A percentile compares a stretch with the other conserved stretches of the same genome.
Conservation (phyloP, 2,797 vertebrate species). For the Synaphobranchus kaupii region DNA sequence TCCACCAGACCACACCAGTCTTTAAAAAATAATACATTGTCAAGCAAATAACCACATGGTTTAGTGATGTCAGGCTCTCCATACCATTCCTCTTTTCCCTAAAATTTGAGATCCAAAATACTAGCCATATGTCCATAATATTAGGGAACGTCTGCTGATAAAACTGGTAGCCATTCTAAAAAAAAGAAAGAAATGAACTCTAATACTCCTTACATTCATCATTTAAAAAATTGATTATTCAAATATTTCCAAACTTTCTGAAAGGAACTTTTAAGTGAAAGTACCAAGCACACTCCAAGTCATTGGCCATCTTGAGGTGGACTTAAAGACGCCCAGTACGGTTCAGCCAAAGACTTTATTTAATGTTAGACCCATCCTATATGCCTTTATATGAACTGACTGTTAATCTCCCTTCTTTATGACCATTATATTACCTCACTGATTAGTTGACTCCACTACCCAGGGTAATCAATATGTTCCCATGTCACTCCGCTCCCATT, state of each 20-base stretch:
- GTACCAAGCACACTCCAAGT: too few relatives aligned
- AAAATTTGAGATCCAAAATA: not conserved
- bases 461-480: not conserved
- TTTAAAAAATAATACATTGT: not conserved
- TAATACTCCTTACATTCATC: too few relatives aligned
- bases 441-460: not conserved
- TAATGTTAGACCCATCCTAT: too few relatives aligned
- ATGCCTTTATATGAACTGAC: too few relatives aligned
- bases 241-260: too few relatives aligned
- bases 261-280: too few relatives aligned
- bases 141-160: not conserved
- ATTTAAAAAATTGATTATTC: too few relatives aligned
- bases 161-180: not conserved
- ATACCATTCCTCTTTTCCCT: too few relatives aligned
- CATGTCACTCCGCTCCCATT: not conserved
- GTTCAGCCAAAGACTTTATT: too few relatives aligned
- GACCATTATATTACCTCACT: not conserved
- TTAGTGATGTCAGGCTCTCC: not conserved
- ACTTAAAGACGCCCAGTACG: too few relatives aligned
- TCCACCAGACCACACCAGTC: not conserved
- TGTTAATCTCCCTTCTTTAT: not conserved
- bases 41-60: not conserved
- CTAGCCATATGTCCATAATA: not conserved
- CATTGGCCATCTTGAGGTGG: too few relatives aligned
- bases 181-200: too few relatives aligned